Conservation (phyloP, 2,113 vertebrate species). For the Eolophus roseicapilla region DNA sequence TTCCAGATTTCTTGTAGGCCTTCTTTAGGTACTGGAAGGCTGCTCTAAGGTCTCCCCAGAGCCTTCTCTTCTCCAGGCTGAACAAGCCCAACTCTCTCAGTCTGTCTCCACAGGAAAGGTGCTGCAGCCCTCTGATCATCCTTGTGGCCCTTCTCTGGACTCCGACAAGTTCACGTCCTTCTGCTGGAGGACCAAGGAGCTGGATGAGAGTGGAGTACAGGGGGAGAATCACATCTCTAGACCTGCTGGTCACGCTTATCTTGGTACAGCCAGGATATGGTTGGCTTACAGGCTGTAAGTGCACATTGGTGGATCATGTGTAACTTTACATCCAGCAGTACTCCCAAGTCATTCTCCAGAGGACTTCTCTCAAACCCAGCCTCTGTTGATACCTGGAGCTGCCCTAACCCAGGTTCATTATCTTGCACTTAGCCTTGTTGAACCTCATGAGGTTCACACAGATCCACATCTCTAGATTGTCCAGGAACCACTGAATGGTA, state of each 20-base stretch:
- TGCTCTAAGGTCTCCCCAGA: neutral
- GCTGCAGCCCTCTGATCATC: neutral
- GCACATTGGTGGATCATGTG: neutral
- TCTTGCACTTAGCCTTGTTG: neutral
- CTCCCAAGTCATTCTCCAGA: neutral
- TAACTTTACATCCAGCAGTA: neutral
- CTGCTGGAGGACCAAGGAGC: neutral
- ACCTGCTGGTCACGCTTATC: neutral
- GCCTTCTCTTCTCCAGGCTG: neutral
- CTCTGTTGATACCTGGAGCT: neutral
- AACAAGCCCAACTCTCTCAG: neutral
- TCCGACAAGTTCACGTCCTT: neutral
- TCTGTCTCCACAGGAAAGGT: neutral
- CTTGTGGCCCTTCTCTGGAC: neutral
- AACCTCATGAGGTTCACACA: neutral
- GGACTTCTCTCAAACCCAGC: neutral
- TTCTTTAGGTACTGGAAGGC: neutral
- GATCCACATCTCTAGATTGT: fast-evolving
- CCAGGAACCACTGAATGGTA: neutral
- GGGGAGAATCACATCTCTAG: neutral
- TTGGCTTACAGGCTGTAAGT: neutral
- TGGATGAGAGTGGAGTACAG: neutral
- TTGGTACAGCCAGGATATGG: neutral
- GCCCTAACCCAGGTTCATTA: too few relatives aligned
- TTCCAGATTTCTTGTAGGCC: neutral